phyloP scores from a whole-genome alignment of 1,140 invertebrate genomes.

The Temnothorax curvispinosus region DNA sequence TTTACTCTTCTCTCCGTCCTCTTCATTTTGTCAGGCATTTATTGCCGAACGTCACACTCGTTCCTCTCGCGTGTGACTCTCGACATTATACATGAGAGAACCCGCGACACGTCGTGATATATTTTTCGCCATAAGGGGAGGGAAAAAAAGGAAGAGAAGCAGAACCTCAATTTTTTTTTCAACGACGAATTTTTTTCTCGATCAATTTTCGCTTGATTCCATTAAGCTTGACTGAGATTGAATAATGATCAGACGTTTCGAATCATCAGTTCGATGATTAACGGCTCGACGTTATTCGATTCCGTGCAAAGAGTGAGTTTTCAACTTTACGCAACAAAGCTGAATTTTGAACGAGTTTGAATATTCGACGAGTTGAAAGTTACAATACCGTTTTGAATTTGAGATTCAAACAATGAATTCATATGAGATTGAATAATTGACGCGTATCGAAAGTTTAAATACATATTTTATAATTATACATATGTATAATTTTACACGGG shows the following conservation, averaged over 20 bases:
- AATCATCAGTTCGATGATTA: not conserved
- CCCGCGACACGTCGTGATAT: not conserved
- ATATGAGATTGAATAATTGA: not conserved
- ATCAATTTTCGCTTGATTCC: not conserved
- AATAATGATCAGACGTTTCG: not conserved
- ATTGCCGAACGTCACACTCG: slow-evolving; percentile 32
- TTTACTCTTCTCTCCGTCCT: not conserved
- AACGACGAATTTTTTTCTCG: not conserved
- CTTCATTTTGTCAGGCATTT: slow-evolving; percentile 35
- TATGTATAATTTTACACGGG: not conserved
- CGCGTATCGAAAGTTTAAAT: not conserved
- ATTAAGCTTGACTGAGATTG: not conserved
- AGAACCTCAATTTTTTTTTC: slow-evolving; percentile 5
- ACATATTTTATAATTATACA: not conserved
- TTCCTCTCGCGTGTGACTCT: not conserved
- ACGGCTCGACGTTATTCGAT: not conserved
- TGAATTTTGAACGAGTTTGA: not conserved
- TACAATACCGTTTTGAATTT: not conserved
- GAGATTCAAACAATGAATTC: not conserved
- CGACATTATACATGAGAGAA: slow-evolving; percentile 24
- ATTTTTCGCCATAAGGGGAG: not conserved
- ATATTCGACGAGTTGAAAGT: not conserved
- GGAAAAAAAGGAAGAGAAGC: not conserved
- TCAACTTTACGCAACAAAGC: not conserved
- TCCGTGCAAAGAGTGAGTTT: not conserved